Base-by-base conservation (phyloP, 2,113 vertebrate species). In the Leptobrachium leishanense region DNA sequence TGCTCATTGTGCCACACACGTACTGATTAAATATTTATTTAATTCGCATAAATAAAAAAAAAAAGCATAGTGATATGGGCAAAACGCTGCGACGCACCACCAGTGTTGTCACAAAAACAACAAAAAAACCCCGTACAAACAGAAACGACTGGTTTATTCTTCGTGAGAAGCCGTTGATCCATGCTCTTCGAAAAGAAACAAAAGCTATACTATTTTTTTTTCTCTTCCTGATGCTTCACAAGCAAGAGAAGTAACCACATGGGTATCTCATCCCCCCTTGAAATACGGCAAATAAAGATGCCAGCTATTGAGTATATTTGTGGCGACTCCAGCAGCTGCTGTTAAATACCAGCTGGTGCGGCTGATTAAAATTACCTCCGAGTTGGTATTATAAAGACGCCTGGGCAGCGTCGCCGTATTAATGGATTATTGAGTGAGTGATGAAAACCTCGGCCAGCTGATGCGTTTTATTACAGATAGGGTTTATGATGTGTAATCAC, bases 321-420 rank as follows among this genome's bases (percentile, higher is more conserved):
- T 92, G 89, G 93, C 89, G 2, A 93, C 91, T 93, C 93, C 91
- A 92, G 90, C 93, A 95, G 93, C 93, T 94, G 92, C 92, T 93
- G 92, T 92, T 93, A 93, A 94, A 93, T 94, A 94, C 92, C 94
- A 95, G 93, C 93, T 95, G 94, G 93, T 93, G 90, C 92, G 91
- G 92, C 92, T 94, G 93, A 94, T 95, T 95, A 94, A 94, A 94
- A 94, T 94, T 94, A 94, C 93, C 94, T 94, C 92, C 67, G 91
- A 94, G 92, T 94, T 94, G 92, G 92, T 94, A 92, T 93, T 93
- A 93, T 94, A 93, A 94, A 94, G 91, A 93, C 91, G 92, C 93
- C 91, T 91, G 92, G 92, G 92, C 93, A 93, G 91, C 88, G 84
- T 85, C 91, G 91, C 92, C 93, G 90, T 95, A 95, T 95, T 94